Base-by-base conservation (phyloP, 2,113 vertebrate species). In the Bostrychus sinensis region DNA sequence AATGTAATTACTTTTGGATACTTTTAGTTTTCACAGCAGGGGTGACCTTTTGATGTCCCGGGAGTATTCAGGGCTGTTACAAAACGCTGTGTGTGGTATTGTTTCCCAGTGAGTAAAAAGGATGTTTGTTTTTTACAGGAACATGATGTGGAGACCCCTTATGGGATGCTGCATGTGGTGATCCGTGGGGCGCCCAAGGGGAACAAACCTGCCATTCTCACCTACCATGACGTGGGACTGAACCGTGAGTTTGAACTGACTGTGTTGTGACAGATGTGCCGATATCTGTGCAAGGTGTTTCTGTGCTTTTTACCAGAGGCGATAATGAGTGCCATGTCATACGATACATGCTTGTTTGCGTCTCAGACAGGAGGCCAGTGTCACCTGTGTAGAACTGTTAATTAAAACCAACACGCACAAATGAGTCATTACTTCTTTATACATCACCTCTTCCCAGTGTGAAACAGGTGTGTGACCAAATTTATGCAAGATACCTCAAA, bases 181-280 rank as follows among this genome's bases (percentile, higher is more conserved):
- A 96, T 99, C 83, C 93, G 95, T 1, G 96, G 97, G 19, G 96
- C 95, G 0, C 95, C 95, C 2, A 98, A 96, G 76, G 96, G 96
- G 34, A 98, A 96, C 85, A 94, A 94, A 72, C 97, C 97, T 0
- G 95, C 96, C 26, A 96, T 99, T 83, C 92, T 99, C 82, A 98
- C 97, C 28, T 98, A 98, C 91, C 97, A 99, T 0, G 96, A 98
- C 1, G 96, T 98, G 75, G 97, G 96, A 36, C 94, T 98, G 78
- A 98, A 98, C 85, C 94, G 96, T 99, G 90, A 98, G 96, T 95
- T 51, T 67, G 37, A 14, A 6, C 0, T 25, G 53, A 11, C 30
- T 7, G 2, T 39, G 37, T 32, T 12, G 11, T 42, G 51, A 67
- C 69, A 65, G 64, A 42, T 42, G 57, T 75, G 66, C 4, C 67